These are phyloP conservation scores for Harpegnathos saltator DNA, from an alignment of 1,140 invertebrate genomes.

Conservation along the genomic window DNA sequence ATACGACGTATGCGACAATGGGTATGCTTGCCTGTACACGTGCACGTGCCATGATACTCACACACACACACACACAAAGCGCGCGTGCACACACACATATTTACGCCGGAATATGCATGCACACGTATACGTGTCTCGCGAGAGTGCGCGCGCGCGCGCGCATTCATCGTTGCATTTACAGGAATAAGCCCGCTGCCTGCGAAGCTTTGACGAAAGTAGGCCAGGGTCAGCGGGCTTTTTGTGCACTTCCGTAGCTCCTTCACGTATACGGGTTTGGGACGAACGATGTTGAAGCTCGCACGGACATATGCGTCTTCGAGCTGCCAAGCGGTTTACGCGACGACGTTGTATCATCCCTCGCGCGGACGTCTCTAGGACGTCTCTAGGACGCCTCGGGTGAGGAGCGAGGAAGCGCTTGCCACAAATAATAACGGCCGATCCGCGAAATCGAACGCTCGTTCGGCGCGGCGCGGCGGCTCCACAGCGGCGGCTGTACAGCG, in stretches of 20 bases:
- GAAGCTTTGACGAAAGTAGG: constrained; percentile 69
- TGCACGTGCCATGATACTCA: constrained; percentile 5
- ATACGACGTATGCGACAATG: constrained; percentile 46
- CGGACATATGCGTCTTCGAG: neutral
- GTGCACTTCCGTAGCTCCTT: constrained; percentile 62
- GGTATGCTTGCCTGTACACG: neutral
- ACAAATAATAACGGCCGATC: too few species aligned
- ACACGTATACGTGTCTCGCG: neutral
- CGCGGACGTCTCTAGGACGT: neutral
- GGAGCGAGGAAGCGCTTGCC: too few species aligned
- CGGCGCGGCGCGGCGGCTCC: too few species aligned
- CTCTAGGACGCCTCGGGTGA: too few species aligned
- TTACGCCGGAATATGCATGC: neutral
- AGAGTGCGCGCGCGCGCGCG: too few species aligned
- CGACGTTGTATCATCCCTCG: neutral
- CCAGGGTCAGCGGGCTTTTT: constrained; percentile 70
- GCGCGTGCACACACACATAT: neutral
- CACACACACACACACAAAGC: neutral
- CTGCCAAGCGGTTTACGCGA: neutral
- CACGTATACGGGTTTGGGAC: constrained; percentile 30
- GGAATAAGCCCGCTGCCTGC: constrained; percentile 68
- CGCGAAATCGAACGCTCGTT: too few species aligned
- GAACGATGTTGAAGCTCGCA: constrained; percentile 18
- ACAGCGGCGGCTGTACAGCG: too few species aligned
- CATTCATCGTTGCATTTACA: constrained; percentile 64